A percentile compares a stretch with the other conserved stretches of the same genome.
phyloP scores from a whole-genome alignment of 30 jellyfish, hydroid and myxozoan species.

The Cassiopea xamachana region DNA sequence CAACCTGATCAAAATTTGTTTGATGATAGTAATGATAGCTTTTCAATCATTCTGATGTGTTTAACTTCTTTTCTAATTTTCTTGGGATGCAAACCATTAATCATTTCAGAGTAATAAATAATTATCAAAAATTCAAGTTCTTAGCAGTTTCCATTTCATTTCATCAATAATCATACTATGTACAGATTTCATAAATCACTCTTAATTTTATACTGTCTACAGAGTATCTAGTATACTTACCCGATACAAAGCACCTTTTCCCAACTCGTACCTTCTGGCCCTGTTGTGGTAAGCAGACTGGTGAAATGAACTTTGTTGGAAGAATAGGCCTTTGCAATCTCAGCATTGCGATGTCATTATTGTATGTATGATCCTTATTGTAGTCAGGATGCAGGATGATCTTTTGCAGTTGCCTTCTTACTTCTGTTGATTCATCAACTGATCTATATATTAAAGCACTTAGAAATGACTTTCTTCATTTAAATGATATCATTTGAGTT shows the following conservation, averaged over 20 bases:
- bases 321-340: slow-evolving; percentile 54
- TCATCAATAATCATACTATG: no score
- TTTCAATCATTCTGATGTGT: no score
- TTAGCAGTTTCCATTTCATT: no score
- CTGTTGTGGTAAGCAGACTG: slow-evolving; percentile 67
- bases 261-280: slow-evolving; percentile 40
- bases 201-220: no score
- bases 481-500: no score
- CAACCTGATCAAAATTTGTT: slow-evolving; percentile 38
- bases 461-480: not conserved
- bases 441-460: not conserved
- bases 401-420: slow-evolving; percentile 8
- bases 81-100: no score
- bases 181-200: no score
- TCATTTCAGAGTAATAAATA: no score
- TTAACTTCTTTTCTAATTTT: no score
- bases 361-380: slow-evolving; percentile 14
- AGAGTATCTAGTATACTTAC: slow-evolving; percentile 1
- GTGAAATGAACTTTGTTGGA: slow-evolving; percentile 10
- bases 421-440: slow-evolving; percentile 40
- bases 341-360: slow-evolving; percentile 68
- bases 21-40: no score
- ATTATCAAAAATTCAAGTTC: no score
- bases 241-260: slow-evolving; percentile 51
- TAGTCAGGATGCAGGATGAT: slow-evolving; percentile 49